Evolutionary conservation across 1,140 invertebrate genomes (phyloP).

Genomic region (Pollicipes pollicipes): DNA sequence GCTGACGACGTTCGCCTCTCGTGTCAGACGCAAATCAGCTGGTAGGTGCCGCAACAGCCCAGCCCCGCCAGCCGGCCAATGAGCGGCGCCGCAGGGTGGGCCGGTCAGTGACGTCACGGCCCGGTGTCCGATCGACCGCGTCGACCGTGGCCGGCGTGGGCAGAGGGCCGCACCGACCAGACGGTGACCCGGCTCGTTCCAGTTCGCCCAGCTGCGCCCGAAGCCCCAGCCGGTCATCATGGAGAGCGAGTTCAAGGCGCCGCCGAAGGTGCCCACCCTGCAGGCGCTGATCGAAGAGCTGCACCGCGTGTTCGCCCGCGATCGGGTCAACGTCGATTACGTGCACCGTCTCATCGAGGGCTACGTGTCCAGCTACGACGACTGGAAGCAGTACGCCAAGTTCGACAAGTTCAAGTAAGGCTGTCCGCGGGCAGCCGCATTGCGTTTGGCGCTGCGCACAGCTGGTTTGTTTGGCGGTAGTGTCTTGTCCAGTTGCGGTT

Average conservation of each 20-base stretch:
- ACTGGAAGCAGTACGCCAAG: slow-evolving; percentile 90
- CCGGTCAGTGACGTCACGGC: slow-evolving; percentile 5
- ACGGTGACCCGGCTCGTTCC: neutral
- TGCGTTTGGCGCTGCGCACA: too few relatives aligned
- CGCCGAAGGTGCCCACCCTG: slow-evolving; percentile 28
- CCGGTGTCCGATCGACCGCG: neutral
- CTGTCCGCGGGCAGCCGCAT: too few relatives aligned
- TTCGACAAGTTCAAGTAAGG: slow-evolving; percentile 80
- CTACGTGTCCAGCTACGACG: slow-evolving; percentile 70
- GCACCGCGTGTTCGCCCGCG: slow-evolving; percentile 50
- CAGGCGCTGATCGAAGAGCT: slow-evolving; percentile 52
- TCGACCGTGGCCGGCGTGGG: neutral
- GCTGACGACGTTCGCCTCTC: too few relatives aligned
- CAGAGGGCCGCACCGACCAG: neutral
- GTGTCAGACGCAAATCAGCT: too few relatives aligned
- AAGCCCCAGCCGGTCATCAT: neutral
- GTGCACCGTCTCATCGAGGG: slow-evolving; percentile 62
- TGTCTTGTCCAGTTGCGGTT: too few relatives aligned
- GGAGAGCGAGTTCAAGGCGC: neutral
- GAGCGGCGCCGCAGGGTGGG: slow-evolving; percentile 3
- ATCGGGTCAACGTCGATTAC: slow-evolving; percentile 70
- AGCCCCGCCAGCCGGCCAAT: slow-evolving; percentile 2
- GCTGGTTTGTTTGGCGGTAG: too few relatives aligned
- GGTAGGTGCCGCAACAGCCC: too few relatives aligned
- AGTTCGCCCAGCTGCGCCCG: neutral